phyloP scores from a whole-genome alignment of 2,797 vertebrate species.

The Mycteria americana region DNA sequence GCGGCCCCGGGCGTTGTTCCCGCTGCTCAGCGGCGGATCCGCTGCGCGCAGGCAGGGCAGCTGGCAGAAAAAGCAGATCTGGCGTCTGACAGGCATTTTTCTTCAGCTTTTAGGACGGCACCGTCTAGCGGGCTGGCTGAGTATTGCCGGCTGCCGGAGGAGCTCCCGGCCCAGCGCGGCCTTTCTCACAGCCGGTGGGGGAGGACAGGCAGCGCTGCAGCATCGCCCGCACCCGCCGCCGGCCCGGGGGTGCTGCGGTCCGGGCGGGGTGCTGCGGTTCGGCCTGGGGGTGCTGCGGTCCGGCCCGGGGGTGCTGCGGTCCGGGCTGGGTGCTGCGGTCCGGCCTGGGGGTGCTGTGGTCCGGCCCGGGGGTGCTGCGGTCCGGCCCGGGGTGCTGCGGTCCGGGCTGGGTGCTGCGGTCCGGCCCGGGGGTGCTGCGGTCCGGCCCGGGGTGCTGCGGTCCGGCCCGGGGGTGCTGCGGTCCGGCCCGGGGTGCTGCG shows the following conservation, averaged over 20 bases:
- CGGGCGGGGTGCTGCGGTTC: background rate
- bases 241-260: background rate
- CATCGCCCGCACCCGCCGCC: background rate
- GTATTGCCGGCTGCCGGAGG: background rate
- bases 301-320: too few relatives aligned
- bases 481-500: background rate
- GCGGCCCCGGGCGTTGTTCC: rapidly evolving
- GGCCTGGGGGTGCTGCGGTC: background rate
- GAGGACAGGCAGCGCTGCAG: background rate
- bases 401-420: too few relatives aligned
- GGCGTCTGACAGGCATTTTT: rapidly evolving
- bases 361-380: too few relatives aligned
- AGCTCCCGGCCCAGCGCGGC: background rate
- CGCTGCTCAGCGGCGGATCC: rapidly evolving
- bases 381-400: too few relatives aligned
- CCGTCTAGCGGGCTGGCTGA: background rate
- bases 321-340: background rate
- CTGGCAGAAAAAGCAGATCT: rapidly evolving
- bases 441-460: too few relatives aligned
- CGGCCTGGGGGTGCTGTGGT: too few relatives aligned
- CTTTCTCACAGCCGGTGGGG: rapidly evolving
- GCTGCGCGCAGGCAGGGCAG: rapidly evolving
- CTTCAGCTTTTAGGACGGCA: constrained; percentile 20
- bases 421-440: too few relatives aligned
- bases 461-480: background rate